Evolutionary conservation across 2,888 invertebrate species (phyloP), one percentile per base, ranked within the genome.

Genomic region (Eupithecia inturbata): DNA sequence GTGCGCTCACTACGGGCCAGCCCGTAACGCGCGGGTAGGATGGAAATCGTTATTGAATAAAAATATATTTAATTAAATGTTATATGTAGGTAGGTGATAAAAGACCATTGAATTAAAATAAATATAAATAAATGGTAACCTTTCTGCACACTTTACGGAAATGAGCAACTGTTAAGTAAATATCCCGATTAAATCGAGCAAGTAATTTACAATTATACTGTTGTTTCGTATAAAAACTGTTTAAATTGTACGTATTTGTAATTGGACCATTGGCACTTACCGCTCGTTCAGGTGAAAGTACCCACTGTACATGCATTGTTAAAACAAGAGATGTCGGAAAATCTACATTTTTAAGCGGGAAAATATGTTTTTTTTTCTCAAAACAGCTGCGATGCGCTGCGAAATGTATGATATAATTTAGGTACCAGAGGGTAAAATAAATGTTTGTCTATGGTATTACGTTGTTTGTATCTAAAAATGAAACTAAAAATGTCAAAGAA

Each of bases 151-250:
- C 36, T 64, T 33, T 22, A 19, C 63, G 10, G 63, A 64, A 64
- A 64, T 64, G 36, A 64, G n/a, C 36, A 2, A 31, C 63, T n/a
- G 63, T 64, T 36, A 64, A 64, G 63, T 64, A 22, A 64, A 64
- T 36, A n/a, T n/a, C 63, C 9, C 10, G 36, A 36, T 64, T 36
- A n/a, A 57, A 64, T 33, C 33, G 63, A 6, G 31, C 63, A 63
- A 33, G 16, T 63, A 64, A 70, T 63, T 39, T 67, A 57, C 41
- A 73, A 63, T 73, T 67, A 70, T 19, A 70, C 49, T 53, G 70
- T 22, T 49, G 10, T 39, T 45, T 49, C n/a, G 45, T 53, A 66
- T 60, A 64, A 69, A 73, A 73, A 22, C 63, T 64, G 63, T 64
- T 64, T 64, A 33, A 64, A 64, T 64, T 22, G 63, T 33, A 45